Percentiles rank a stretch among this genome's conserved stretches.
Evolutionary conservation across 2,797 vertebrate genomes (phyloP).

Genomic region (Crenuchus spilurus): DNA sequence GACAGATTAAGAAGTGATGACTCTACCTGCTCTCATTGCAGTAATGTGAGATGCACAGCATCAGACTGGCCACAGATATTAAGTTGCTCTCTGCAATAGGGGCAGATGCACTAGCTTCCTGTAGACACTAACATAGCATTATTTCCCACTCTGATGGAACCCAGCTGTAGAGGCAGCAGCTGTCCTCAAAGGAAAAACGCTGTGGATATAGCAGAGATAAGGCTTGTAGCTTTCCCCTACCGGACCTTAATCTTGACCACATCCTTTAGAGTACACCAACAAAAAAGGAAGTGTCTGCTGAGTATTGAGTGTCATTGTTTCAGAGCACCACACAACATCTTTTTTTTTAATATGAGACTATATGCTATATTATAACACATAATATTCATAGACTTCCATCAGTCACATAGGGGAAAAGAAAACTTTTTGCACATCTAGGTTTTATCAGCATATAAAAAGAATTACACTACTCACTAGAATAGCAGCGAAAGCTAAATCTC

Average conservation of each 20-base stretch:
- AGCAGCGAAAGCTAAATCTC: too few relatives aligned
- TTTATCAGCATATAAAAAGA: too few relatives aligned
- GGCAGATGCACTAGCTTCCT: constrained; percentile 59
- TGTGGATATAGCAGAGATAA: constrained; percentile 31
- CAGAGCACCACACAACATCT: not conserved
- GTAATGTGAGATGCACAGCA: not conserved
- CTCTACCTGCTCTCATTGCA: constrained; percentile 37
- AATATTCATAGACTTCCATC: too few relatives aligned
- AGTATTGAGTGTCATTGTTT: not conserved
- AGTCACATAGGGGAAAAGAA: too few relatives aligned
- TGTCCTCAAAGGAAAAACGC: constrained; percentile 3
- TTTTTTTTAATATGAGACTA: too few relatives aligned
- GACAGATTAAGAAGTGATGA: constrained; percentile 6
- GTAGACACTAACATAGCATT: constrained; percentile 33
- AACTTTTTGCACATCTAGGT: too few relatives aligned
- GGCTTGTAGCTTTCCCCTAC: constrained; percentile 10
- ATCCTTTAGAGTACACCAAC: constrained; percentile 21
- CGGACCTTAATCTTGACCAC: constrained; percentile 18
- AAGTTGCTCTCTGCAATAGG: constrained; percentile 53
- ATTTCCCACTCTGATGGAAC: constrained; percentile 29
- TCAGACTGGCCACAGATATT: constrained; percentile 37
- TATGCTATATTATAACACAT: too few relatives aligned
- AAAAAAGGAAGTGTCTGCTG: constrained; percentile 14
- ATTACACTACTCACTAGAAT: too few relatives aligned
- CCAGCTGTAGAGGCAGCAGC: constrained; percentile 36